These are phyloP conservation scores for Drosophila rufa DNA, from an alignment of 1,140 invertebrate genomes.

Conservation along the genomic window DNA sequence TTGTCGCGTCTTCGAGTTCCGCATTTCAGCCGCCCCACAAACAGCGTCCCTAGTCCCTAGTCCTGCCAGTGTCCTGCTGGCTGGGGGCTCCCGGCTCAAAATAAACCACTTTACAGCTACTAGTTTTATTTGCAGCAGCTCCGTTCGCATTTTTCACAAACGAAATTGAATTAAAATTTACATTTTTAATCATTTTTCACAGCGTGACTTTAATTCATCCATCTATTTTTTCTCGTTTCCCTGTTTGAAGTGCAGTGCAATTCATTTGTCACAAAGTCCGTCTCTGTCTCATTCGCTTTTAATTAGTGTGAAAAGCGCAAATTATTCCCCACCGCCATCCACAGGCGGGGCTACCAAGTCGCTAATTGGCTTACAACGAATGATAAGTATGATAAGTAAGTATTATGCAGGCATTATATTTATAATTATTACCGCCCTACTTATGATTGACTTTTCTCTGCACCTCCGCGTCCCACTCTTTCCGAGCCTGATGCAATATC, in stretches of 20 bases:
- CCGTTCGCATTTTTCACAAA: conserved; percentile 45
- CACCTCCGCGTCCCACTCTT: background rate
- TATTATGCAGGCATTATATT: conserved; percentile 56
- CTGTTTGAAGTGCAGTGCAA: conserved; percentile 40
- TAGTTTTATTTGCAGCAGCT: conserved; percentile 53
- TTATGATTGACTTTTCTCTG: conserved; percentile 33
- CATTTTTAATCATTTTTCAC: conserved; percentile 80
- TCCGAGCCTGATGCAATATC: conserved; percentile 59
- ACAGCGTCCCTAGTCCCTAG: background rate
- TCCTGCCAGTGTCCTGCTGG: conserved; percentile 5
- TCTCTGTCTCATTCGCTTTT: conserved; percentile 68
- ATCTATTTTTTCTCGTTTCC: background rate
- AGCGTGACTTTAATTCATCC: conserved; percentile 67
- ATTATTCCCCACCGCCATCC: conserved; percentile 54
- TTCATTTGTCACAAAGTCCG: conserved; percentile 60
- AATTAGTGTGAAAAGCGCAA: conserved; percentile 82
- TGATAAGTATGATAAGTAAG: conserved; percentile 54
- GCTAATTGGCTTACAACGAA: conserved; percentile 78
- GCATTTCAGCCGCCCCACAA: conserved; percentile 9
- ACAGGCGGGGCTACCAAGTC: conserved; percentile 25
- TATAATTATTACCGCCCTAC: conserved; percentile 35
- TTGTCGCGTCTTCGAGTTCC: conserved; percentile 63
- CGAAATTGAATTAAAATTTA: conserved; percentile 81
- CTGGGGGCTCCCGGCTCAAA: conserved; percentile 59
- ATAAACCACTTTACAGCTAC: conserved; percentile 80